A percentile compares a stretch with the other conserved stretches of the same genome.
These are phyloP conservation scores for Monochamus alternatus DNA, from an alignment of 2,888 invertebrate genomes.

Conservation along the genomic window DNA sequence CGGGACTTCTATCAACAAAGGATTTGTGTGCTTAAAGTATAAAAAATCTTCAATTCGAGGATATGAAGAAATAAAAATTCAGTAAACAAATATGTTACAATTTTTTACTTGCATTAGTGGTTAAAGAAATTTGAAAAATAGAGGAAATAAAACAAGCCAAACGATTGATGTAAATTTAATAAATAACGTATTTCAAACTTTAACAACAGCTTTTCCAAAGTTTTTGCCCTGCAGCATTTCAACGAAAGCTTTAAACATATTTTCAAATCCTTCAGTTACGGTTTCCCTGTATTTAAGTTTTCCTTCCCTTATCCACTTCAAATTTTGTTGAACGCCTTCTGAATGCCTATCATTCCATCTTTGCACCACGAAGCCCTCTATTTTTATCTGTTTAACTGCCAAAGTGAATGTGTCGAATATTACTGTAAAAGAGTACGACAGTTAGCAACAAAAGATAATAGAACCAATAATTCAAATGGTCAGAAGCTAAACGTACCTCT, in stretches of 20 bases:
- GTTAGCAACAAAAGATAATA: too few relatives aligned
- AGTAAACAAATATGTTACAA: too few relatives aligned
- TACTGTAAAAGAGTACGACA: conserved; percentile 9
- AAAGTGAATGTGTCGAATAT: conserved; percentile 35
- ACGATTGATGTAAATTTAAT: background rate
- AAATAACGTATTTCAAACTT: conserved; percentile 45
- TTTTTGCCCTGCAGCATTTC: conserved; percentile 57
- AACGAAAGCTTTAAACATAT: conserved; percentile 56
- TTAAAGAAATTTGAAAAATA: too few relatives aligned
- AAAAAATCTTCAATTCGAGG: too few relatives aligned
- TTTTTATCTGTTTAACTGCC: conserved; percentile 51
- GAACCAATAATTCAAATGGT: too few relatives aligned
- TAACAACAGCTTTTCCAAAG: conserved; percentile 57
- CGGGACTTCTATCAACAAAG: too few relatives aligned
- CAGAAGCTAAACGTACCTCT: conserved; percentile 43
- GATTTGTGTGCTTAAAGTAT: too few relatives aligned
- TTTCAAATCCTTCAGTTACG: conserved; percentile 76
- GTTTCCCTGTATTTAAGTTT: conserved; percentile 83
- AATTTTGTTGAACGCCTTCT: conserved; percentile 77
- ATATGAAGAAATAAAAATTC: too few relatives aligned
- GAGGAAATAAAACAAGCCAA: too few relatives aligned
- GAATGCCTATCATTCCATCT: conserved; percentile 71
- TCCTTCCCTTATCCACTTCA: conserved; percentile 78
- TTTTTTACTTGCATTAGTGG: too few relatives aligned
- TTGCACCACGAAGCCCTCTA: conserved; percentile 56